These are phyloP conservation scores for Oryzias dopingdopingensis DNA, from an alignment of 2,797 vertebrate genomes.

Conservation along the genomic window DNA sequence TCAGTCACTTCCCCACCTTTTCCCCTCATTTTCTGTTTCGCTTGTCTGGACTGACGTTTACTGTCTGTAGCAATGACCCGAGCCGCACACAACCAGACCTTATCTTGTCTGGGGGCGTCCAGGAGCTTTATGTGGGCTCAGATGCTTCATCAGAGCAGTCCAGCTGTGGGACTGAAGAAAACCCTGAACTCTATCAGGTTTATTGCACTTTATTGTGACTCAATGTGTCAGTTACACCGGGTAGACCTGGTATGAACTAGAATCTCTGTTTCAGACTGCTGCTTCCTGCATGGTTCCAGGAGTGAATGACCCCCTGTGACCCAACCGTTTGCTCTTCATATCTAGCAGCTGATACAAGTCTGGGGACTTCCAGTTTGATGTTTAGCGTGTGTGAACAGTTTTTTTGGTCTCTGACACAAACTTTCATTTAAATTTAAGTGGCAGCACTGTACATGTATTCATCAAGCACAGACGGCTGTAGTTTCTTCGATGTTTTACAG, in stretches of 20 bases:
- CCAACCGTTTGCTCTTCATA: no score
- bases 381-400: no score
- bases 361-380: no score
- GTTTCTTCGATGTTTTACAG: no score
- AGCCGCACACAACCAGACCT: no score
- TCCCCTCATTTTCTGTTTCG: background rate
- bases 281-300: background rate
- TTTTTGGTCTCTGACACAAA: no score
- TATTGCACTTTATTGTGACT: background rate
- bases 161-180: background rate
- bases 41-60: background rate
- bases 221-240: background rate
- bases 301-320: background rate
- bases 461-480: no score
- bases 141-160: background rate
- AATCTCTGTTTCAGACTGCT: background rate
- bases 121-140: background rate
- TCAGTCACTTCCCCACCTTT: background rate
- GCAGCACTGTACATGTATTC: no score
- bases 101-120: no score
- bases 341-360: no score
- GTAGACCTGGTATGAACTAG: slow-evolving; percentile 1
- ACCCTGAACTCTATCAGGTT: background rate
- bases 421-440: no score
- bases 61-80: no score